Base-by-base conservation (phyloP, 1,140 invertebrate species). In the Bombus balteatus region DNA sequence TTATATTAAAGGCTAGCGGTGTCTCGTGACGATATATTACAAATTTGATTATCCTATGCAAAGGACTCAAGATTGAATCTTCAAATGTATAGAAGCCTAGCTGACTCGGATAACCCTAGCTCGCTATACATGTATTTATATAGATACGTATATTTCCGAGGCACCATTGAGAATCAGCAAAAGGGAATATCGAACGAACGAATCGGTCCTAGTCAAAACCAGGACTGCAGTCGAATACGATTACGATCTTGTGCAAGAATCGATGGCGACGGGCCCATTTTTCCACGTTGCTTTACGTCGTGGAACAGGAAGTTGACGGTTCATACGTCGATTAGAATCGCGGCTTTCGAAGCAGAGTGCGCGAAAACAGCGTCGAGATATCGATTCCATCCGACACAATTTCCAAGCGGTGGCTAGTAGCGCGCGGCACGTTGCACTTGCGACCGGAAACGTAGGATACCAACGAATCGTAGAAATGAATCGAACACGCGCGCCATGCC, bases 351-450 rank as follows among this genome's bases (percentile, higher is more conserved):
- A 13, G 13, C 32, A 28, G 39, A 15, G 76, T 83, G 53, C 87
- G 65, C 57, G 66, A 87, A 87, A 75, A 80, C 47, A 53, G 34
- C 77, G 43, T 43, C 43, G 83, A 72, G 87, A 65, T 89, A 89
- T 89, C 88, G 88, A 89, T 89, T 89, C 76, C 75, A 53, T 89
- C 66, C 80, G 84, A 76, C 59, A 68, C 76, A 89, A 89, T 87
- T 81, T 81, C 80, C 80, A 66, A 47, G 79, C 78, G 62, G 41
- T 32, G 75, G 37, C 47, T 74, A 53, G 34, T 2, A 22, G 47
- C 32, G 62, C 28, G 32, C 8, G 12, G n/a, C 57, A 25, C 5
- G 37, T 37, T 22, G 75, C 66, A 47, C 59, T 83, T 41, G 81
- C 28, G 39, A 8, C 39, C n/a, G 66, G 74, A 79, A 79, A 77